phyloP scores from a whole-genome alignment of 2,113 vertebrate species.

The Anser cygnoides region DNA sequence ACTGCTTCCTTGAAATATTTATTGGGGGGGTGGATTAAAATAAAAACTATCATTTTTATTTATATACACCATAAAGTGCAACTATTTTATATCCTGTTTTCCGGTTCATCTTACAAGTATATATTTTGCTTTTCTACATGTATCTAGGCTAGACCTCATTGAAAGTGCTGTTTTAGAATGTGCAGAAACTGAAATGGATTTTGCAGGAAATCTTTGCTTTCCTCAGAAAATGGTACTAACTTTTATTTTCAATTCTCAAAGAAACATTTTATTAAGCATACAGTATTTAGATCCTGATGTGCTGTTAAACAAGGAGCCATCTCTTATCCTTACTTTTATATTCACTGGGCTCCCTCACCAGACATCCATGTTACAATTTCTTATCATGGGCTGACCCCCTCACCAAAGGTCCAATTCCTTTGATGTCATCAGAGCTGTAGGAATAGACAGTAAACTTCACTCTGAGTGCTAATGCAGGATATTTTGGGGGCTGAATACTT shows the following conservation, averaged over 20 bases:
- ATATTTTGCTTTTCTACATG: rapidly evolving
- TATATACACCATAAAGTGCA: not conserved
- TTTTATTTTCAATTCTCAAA: not conserved
- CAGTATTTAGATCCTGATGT: not conserved
- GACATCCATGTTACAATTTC: not conserved
- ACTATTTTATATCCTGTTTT: not conserved
- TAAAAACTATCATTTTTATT: not conserved
- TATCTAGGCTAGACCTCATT: not conserved
- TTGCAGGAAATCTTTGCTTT: not conserved
- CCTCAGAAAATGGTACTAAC: not conserved
- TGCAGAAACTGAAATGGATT: not conserved
- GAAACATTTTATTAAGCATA: not conserved
- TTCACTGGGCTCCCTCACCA: not conserved
- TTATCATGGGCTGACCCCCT: not conserved
- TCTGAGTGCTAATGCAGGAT: not conserved
- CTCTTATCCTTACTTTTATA: not conserved
- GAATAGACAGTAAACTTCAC: rapidly evolving
- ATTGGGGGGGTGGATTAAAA: not conserved
- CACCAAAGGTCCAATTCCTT: not conserved
- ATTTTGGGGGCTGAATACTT: not conserved
- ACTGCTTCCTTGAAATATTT: not conserved
- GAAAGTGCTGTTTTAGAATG: not conserved
- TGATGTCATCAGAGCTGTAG: not conserved
- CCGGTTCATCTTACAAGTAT: not conserved
- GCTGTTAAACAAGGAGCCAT: not conserved